Evolutionary conservation across 2,888 invertebrate genomes (phyloP), one percentile per base, ranked within the genome.

Genomic region (Hoplodrina blanda): DNA sequence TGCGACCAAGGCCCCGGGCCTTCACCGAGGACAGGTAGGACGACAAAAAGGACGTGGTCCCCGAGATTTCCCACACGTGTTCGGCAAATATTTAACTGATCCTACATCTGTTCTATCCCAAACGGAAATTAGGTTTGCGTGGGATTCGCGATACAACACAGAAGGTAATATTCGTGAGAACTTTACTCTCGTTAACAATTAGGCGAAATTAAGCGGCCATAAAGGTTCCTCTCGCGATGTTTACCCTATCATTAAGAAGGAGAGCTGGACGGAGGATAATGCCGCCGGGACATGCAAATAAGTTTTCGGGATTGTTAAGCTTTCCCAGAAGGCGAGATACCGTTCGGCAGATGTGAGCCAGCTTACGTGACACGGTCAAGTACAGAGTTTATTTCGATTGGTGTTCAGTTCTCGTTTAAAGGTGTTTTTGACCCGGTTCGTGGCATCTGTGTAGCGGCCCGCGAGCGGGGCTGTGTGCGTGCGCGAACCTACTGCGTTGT

Each of bases 401-500:
- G 90, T 90, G 92, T 92, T 93, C 93, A 91, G 89, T 92, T 93
- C 92, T 93, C 91, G 92, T 92, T 91, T 93, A 93, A 94, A 95
- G 93, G 94, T 95, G 95, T 95, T 95, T 95, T 94, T 94, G 95
- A 95, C 95, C 95, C 94, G 95, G 93, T 94, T 93, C 90, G 89
- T 80, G 89, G 91, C 87, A 88, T 88, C 89, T 90, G 90, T 89
- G 89, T 87, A 84, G 88, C 85, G 85, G 81, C 81, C 63, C 71
- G 69, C 66, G 73, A 74, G 81, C 73, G 89, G 63, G 37, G 55
- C 67, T 89, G 91, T 91, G 92, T 90, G 92, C 88, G 92, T 90
- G 89, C 86, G 90, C 86, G 89, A 89, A 88, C 89, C 88, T 87
- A 89, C 87, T 88, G 90, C 90, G 91, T 92, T 93, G 94, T 94